A percentile compares a stretch with the other conserved stretches of the same genome.
phyloP scores from a whole-genome alignment of 2,797 vertebrate genomes.

The Heliangelus exortis region DNA sequence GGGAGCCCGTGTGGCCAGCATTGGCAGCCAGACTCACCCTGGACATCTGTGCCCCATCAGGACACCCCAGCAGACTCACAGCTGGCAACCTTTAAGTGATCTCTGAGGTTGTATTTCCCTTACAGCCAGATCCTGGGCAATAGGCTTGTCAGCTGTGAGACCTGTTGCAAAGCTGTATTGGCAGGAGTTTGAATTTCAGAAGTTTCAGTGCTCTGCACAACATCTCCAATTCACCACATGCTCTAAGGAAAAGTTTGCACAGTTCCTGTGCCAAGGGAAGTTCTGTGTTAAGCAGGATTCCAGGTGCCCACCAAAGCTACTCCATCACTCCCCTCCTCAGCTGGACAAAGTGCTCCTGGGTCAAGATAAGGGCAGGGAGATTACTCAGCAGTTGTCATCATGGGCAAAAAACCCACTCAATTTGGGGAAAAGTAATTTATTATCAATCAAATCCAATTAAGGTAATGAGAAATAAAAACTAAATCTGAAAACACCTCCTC shows the following conservation, averaged over 20 bases:
- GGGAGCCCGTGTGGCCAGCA: rapidly evolving
- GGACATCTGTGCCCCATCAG: background rate
- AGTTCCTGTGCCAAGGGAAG: background rate
- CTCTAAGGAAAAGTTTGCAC: background rate
- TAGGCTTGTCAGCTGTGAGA: background rate
- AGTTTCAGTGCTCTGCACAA: background rate
- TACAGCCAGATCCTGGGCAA: background rate
- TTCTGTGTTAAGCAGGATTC: background rate
- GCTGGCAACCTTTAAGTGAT: background rate
- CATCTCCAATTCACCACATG: background rate
- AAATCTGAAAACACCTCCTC: too few relatives aligned
- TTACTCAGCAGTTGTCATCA: too few relatives aligned
- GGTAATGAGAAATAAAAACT: too few relatives aligned
- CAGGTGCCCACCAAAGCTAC: too few relatives aligned
- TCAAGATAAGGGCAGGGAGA: too few relatives aligned
- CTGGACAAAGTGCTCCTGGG: too few relatives aligned
- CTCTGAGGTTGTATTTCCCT: background rate
- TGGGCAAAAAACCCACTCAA: too few relatives aligned
- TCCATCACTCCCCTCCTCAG: too few relatives aligned
- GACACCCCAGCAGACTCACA: background rate
- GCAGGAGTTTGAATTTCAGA: background rate
- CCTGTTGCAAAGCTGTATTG: background rate
- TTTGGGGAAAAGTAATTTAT: too few relatives aligned
- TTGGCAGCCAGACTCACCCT: background rate
- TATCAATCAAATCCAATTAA: too few relatives aligned